Conservation (phyloP, 2,113 vertebrate species). For the Sphaerodactylus townsendi region DNA sequence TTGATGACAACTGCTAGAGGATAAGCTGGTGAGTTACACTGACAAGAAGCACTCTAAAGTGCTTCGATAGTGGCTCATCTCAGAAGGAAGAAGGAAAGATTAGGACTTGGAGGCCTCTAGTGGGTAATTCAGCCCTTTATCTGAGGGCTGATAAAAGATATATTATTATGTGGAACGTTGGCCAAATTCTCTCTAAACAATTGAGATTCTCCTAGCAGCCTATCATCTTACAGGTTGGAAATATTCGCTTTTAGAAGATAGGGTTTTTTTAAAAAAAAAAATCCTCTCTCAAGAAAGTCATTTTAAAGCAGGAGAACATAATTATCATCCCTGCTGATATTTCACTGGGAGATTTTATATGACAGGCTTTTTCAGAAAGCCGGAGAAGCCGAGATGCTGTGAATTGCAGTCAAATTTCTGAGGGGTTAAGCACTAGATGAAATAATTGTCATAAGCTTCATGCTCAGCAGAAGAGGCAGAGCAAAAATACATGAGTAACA, state of each 20-base stretch:
- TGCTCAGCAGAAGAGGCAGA: neutral
- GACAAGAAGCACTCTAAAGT: slow-evolving; percentile 42
- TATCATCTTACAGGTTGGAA: slow-evolving; percentile 15
- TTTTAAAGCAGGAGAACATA: slow-evolving; percentile 13
- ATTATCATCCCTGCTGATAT: neutral
- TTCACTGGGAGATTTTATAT: slow-evolving; percentile 9
- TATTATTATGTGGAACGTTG: slow-evolving; percentile 26
- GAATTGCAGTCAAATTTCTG: slow-evolving; percentile 9
- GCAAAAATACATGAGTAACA: neutral
- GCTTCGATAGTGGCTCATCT: slow-evolving; percentile 23
- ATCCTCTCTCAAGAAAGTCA: neutral
- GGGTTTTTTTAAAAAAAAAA: neutral
- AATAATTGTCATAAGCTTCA: slow-evolving; percentile 35
- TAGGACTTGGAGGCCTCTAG: slow-evolving; percentile 8
- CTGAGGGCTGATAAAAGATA: neutral
- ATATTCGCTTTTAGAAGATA: slow-evolving; percentile 20
- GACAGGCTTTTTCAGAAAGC: neutral
- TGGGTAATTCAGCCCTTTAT: slow-evolving; percentile 32
- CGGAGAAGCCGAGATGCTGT: neutral
- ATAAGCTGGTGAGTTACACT: slow-evolving; percentile 32
- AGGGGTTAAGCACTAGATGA: neutral
- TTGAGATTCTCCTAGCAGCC: slow-evolving; percentile 7
- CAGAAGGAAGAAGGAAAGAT: slow-evolving; percentile 1
- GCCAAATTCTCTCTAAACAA: slow-evolving; percentile 31
- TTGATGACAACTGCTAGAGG: slow-evolving; percentile 13